Evolutionary conservation across 2,113 vertebrate species (phyloP).

Genomic region (Psittacus erithacus): DNA sequence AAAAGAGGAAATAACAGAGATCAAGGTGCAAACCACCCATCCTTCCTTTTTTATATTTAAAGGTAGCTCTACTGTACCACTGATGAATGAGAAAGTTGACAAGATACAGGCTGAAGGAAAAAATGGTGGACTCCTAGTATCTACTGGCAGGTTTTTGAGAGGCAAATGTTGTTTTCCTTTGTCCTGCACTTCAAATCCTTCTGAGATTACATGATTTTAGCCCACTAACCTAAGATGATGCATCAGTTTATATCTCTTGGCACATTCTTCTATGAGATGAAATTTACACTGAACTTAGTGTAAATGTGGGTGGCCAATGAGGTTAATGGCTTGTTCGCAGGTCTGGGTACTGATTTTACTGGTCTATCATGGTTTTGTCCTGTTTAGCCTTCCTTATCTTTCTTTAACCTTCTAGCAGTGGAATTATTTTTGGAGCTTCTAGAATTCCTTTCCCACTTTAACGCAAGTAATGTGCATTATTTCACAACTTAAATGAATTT

Average conservation of each 20-base stretch:
- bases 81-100: background rate
- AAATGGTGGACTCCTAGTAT: background rate
- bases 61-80: background rate
- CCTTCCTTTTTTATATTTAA: background rate
- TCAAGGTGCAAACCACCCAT: background rate
- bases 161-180: background rate
- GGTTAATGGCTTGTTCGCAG: background rate
- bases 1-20: background rate
- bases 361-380: background rate
- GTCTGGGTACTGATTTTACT: background rate
- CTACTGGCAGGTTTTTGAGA: background rate
- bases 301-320: background rate
- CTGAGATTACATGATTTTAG: background rate
- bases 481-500: background rate
- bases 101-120: background rate
- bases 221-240: background rate
- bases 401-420: background rate
- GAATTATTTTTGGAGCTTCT: background rate
- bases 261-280: background rate
- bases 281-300: background rate
- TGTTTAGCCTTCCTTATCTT: background rate
- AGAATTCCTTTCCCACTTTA: background rate
- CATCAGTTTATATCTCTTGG: background rate
- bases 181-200: background rate
- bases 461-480: background rate